These are phyloP conservation scores for Amblyraja radiata DNA, from an alignment of 2,797 vertebrate species.

Conservation along the genomic window DNA sequence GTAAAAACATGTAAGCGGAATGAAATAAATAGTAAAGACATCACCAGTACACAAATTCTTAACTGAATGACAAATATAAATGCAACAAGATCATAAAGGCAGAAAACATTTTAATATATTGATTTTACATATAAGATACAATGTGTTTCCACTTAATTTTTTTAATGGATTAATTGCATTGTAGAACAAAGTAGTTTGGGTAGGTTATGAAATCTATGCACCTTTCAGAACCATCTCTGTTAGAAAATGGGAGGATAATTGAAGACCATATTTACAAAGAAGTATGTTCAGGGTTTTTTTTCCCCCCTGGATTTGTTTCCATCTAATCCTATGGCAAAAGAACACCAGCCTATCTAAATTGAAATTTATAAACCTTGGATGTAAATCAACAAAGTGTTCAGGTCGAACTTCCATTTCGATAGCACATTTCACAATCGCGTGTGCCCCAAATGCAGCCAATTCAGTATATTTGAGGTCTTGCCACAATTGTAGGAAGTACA, in stretches of 20 bases:
- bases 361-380: not conserved
- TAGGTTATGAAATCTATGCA: not conserved
- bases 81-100: not conserved
- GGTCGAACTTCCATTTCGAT: not conserved
- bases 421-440: not conserved
- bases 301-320: not conserved
- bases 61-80: not conserved
- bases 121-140: slow-evolving; percentile 5
- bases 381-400: not conserved
- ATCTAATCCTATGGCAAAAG: too few relatives aligned
- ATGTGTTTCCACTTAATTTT: not conserved
- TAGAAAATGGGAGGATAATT: not conserved
- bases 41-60: too few relatives aligned
- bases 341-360: not conserved
- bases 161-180: not conserved
- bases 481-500: not conserved
- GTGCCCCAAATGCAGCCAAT: not conserved
- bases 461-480: not conserved
- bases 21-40: too few relatives aligned
- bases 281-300: not conserved
- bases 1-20: too few relatives aligned
- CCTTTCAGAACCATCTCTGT: not conserved
- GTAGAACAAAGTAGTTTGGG: not conserved
- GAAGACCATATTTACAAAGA: not conserved
- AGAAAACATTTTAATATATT: not conserved